Evolutionary conservation across 2,888 invertebrate species (phyloP).

Genomic region (Apamea monoglypha): DNA sequence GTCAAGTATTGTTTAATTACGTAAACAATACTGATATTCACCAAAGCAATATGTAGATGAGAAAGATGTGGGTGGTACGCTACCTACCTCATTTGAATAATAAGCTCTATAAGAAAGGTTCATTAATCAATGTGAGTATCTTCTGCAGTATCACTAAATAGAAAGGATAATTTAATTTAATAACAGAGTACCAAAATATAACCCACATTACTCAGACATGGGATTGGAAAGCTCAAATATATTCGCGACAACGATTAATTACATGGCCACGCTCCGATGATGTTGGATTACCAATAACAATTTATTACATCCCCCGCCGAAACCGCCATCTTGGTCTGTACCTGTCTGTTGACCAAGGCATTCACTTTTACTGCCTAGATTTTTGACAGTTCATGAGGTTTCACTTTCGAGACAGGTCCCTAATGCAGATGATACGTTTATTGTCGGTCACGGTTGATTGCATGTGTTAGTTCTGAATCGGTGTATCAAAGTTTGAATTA

Average conservation of each 20-base stretch:
- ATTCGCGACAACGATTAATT: conserved; percentile 65
- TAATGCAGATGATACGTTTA: conserved; percentile 52
- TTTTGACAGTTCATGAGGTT: conserved; percentile 64
- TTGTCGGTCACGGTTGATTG: conserved; percentile 54
- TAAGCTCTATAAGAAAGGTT: not conserved
- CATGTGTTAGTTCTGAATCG: conserved; percentile 52
- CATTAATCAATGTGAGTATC: conserved; percentile 49
- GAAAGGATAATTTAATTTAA: conserved; percentile 57
- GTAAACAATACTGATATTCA: not conserved
- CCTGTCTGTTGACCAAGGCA: conserved; percentile 53
- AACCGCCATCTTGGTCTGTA: conserved; percentile 64
- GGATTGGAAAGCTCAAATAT: conserved; percentile 63
- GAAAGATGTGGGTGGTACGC: not conserved
- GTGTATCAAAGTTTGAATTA: conserved; percentile 26
- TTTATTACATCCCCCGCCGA: conserved; percentile 60
- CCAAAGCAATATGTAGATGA: not conserved
- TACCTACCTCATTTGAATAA: not conserved
- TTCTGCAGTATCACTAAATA: conserved; percentile 39
- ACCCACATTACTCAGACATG: conserved; percentile 41
- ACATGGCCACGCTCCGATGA: conserved; percentile 60
- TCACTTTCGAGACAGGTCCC: conserved; percentile 64
- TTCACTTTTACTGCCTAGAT: conserved; percentile 66
- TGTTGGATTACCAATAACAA: conserved; percentile 64
- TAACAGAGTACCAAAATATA: conserved; percentile 48
- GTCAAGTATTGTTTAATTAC: not conserved